Evolutionary conservation across 2,797 vertebrate species (phyloP).

Genomic region (Merluccius polli): DNA sequence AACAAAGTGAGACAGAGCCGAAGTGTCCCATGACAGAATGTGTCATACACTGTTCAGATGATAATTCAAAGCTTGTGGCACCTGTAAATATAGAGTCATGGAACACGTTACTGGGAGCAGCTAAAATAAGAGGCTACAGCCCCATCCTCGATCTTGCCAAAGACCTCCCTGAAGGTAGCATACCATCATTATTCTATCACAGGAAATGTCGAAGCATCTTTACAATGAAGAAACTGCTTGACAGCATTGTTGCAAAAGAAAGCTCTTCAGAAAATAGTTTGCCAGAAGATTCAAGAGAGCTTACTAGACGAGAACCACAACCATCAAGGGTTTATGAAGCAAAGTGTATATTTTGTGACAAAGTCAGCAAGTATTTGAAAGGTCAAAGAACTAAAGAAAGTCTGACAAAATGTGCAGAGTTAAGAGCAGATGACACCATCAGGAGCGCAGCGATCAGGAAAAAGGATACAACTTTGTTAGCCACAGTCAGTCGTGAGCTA

Average conservation of each 20-base stretch:
- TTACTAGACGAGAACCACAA: background rate
- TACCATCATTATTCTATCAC: background rate
- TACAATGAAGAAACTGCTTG: background rate
- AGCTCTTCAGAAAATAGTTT: background rate
- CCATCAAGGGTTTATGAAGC: background rate
- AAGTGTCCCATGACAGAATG: no score
- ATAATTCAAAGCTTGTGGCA: no score
- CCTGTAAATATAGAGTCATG: no score
- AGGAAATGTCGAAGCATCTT: no score
- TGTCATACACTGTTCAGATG: no score
- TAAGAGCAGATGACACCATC: constrained; percentile 4
- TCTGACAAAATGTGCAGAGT: constrained; percentile 4
- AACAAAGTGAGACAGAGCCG: no score
- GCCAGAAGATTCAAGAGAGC: background rate
- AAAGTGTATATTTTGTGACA: constrained; percentile 2
- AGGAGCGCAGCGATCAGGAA: constrained; percentile 2
- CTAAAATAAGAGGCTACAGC: background rate
- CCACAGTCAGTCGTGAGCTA: constrained; percentile 7
- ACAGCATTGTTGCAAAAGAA: background rate
- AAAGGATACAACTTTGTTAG: background rate
- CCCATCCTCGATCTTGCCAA: constrained; percentile 9
- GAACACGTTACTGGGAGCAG: no score
- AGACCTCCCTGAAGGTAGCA: background rate
- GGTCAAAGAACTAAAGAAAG: constrained; percentile 1
- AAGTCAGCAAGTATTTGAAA: constrained; percentile 3